Evolutionary conservation across 1,140 invertebrate species (phyloP).

Genomic region (Pantala flavescens): DNA sequence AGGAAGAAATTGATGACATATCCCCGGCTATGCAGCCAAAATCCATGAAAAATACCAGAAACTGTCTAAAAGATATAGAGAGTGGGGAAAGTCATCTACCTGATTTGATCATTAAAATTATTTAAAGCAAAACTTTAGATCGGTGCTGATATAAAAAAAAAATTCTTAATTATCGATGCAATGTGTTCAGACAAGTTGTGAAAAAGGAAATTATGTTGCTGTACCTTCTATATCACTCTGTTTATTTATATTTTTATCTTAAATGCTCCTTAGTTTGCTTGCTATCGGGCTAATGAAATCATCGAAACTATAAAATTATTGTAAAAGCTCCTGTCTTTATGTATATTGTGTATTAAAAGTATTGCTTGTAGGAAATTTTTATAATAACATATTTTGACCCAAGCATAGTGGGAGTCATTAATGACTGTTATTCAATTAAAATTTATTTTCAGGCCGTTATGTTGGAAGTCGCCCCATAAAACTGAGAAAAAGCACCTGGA

Average conservation of each 20-base stretch:
- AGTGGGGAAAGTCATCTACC: background rate
- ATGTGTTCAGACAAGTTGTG: background rate
- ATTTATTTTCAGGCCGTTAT: constrained; percentile 61
- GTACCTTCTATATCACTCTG: constrained; percentile 17
- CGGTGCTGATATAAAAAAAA: constrained; percentile 14
- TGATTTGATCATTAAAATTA: background rate
- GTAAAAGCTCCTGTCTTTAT: too few species aligned
- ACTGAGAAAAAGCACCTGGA: constrained; percentile 92
- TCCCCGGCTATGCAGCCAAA: background rate
- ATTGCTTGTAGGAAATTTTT: too few species aligned
- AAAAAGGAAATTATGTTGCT: constrained; percentile 16
- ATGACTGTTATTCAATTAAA: too few species aligned
- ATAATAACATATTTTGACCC: too few species aligned
- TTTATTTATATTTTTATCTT: too few species aligned
- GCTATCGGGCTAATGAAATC: too few species aligned
- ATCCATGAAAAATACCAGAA: background rate
- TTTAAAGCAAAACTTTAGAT: constrained; percentile 18
- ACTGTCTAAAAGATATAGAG: background rate
- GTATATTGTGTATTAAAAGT: too few species aligned
- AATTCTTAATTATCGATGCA: background rate
- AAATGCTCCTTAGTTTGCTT: too few species aligned
- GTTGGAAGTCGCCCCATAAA: constrained; percentile 98
- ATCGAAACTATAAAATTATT: too few species aligned
- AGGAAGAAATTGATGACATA: background rate
- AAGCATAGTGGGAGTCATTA: too few species aligned